phyloP scores from a whole-genome alignment of 1,140 invertebrate genomes.

The Drosophila novamexicana region DNA sequence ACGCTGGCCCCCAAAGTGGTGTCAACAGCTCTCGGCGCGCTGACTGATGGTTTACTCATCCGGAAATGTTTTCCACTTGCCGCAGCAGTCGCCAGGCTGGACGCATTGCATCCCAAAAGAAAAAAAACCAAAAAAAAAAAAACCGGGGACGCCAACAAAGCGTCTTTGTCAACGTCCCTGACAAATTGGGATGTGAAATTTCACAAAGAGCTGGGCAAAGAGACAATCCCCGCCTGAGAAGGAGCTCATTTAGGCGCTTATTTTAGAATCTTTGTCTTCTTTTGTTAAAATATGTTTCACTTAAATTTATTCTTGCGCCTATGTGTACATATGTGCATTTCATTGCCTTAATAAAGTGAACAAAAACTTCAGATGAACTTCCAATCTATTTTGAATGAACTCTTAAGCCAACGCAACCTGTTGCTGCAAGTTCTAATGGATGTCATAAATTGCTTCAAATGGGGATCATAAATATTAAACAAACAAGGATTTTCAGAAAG shows the following conservation, averaged over 20 bases:
- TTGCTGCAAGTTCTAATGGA: too few relatives aligned
- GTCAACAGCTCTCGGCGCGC: constrained; percentile 67
- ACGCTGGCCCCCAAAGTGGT: constrained; percentile 75
- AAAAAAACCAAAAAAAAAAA: constrained; percentile 6
- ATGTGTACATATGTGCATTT: neutral
- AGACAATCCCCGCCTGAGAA: neutral
- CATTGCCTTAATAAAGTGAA: neutral
- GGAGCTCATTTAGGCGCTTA: constrained; percentile 7
- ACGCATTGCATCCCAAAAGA: constrained; percentile 4
- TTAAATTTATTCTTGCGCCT: neutral
- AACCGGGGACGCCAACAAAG: constrained; percentile 56
- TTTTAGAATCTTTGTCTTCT: constrained; percentile 18
- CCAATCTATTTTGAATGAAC: too few relatives aligned
- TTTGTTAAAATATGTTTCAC: constrained; percentile 8
- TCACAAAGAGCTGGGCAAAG: constrained; percentile 32
- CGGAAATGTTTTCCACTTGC: constrained; percentile 71
- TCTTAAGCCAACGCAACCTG: too few relatives aligned
- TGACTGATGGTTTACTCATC: constrained; percentile 81
- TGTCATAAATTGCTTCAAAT: too few relatives aligned
- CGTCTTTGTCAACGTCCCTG: constrained; percentile 70
- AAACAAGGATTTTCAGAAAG: too few relatives aligned
- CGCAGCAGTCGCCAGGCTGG: neutral
- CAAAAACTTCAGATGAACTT: neutral
- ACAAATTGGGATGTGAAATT: constrained; percentile 73
- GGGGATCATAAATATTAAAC: too few relatives aligned